These are phyloP conservation scores for Aphodius sticticus DNA, from an alignment of 2,888 invertebrate species.

Conservation along the genomic window DNA sequence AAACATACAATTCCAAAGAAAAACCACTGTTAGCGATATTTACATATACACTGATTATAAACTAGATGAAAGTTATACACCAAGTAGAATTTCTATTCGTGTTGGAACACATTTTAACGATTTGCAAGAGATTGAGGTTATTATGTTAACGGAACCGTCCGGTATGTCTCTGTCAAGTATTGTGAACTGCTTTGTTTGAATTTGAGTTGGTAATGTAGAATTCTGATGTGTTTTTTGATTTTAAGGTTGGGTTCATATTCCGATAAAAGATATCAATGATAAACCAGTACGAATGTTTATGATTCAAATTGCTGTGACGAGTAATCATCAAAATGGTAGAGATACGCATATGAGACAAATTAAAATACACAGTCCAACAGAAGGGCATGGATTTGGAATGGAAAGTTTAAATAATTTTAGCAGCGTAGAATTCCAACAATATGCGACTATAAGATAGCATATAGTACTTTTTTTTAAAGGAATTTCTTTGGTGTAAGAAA, in stretches of 20 bases:
- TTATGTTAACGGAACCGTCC: constrained; percentile 92
- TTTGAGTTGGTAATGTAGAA: not conserved
- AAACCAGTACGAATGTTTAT: constrained; percentile 93
- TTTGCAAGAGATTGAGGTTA: constrained; percentile 93
- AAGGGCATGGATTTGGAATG: constrained; percentile 70
- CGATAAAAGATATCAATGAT: constrained; percentile 87
- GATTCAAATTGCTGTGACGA: constrained; percentile 95
- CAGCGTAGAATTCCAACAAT: constrained; percentile 83
- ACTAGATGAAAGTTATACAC: constrained; percentile 98
- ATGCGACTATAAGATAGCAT: constrained; percentile 78
- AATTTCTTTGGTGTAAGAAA: constrained; percentile 5
- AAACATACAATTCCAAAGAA: constrained; percentile 94
- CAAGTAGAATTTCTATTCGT: constrained; percentile 90
- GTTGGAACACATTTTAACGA: constrained; percentile 97
- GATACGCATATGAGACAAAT: constrained; percentile 99
- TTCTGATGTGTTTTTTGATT: constrained; percentile 34
- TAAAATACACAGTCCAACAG: constrained; percentile 90
- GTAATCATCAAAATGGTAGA: constrained; percentile 98
- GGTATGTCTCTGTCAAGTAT: constrained; percentile 57
- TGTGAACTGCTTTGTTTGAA: constrained; percentile 8
- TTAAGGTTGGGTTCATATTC: constrained; percentile 93
- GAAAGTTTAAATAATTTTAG: constrained; percentile 81
- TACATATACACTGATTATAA: constrained; percentile 98
- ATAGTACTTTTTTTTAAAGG: constrained; percentile 9
- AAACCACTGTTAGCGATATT: constrained; percentile 94